A percentile compares a stretch with the other conserved stretches of the same genome.
phyloP scores from a whole-genome alignment of 2,113 vertebrate species.

The Tiliqua scincoides region DNA sequence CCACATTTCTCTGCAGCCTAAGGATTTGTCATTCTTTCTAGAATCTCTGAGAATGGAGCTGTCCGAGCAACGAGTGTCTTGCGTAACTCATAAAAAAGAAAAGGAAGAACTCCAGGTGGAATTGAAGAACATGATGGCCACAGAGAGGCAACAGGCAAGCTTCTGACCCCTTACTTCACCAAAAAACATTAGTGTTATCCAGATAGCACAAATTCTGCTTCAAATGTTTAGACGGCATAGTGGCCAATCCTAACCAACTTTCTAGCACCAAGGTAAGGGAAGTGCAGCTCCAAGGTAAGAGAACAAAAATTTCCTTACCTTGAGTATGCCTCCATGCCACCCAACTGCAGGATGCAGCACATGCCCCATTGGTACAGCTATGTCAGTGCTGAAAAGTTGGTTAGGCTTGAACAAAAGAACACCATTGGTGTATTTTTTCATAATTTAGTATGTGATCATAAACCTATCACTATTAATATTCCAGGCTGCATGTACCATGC shows the following conservation, averaged over 20 bases:
- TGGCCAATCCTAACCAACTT: too few relatives aligned
- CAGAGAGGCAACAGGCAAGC: conserved; percentile 81
- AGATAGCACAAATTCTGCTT: neutral
- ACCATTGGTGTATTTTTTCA: neutral
- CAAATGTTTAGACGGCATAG: neutral
- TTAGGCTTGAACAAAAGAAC: conserved; percentile 16
- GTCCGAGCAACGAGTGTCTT: conserved; percentile 84
- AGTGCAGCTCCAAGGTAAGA: too few relatives aligned
- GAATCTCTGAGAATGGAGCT: conserved; percentile 88
- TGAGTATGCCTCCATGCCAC: too few relatives aligned
- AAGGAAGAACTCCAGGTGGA: conserved; percentile 84
- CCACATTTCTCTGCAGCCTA: neutral
- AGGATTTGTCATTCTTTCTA: conserved; percentile 62
- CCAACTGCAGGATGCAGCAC: too few relatives aligned
- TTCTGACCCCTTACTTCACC: neutral
- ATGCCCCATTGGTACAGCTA: too few relatives aligned
- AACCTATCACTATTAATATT: neutral
- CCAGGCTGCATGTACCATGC: neutral
- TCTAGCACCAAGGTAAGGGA: too few relatives aligned
- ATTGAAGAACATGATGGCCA: conserved; percentile 78
- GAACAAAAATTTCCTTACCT: too few relatives aligned
- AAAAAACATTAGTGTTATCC: neutral
- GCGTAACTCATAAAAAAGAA: conserved; percentile 87
- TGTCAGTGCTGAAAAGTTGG: too few relatives aligned
- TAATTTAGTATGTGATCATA: neutral